Evolutionary conservation across 30 jellyfish, hydroid and myxozoan genomes (phyloP).

Genomic region (Aurelia aurita complex sp. Pacific): DNA sequence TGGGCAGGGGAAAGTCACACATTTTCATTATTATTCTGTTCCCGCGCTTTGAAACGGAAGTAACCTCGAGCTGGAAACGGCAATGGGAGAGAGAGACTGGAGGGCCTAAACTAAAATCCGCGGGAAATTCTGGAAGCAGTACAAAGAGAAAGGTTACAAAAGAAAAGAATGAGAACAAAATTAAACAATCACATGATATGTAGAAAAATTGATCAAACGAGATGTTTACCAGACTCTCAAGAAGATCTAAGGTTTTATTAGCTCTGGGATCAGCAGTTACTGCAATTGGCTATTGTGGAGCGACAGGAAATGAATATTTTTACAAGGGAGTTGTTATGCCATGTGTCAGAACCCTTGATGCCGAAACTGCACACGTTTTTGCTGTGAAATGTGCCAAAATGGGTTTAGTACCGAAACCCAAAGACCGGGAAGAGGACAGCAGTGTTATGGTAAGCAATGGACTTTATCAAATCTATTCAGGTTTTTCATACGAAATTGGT

Average conservation of each 20-base stretch:
- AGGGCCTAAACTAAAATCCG: too few species aligned
- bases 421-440: constrained; percentile 45
- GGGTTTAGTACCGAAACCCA: constrained; percentile 67
- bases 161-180: too few species aligned
- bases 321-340: constrained; percentile 76
- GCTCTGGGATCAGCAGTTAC: constrained; percentile 38
- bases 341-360: constrained; percentile 65
- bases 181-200: too few species aligned
- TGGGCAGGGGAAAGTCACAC: too few species aligned
- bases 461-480: background rate
- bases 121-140: too few species aligned
- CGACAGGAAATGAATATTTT: constrained; percentile 75
- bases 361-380: constrained; percentile 90
- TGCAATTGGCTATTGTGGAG: constrained; percentile 31
- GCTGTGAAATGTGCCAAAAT: constrained; percentile 80
- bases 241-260: constrained; percentile 8
- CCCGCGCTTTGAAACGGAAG: too few species aligned
- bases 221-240: constrained; percentile 19
- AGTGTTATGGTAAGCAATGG: constrained; percentile 65
- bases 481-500: background rate
- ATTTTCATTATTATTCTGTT: too few species aligned
- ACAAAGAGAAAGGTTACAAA: too few species aligned
- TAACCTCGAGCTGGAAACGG: too few species aligned
- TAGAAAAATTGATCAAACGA: too few species aligned
- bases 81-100: too few species aligned